phyloP scores from a whole-genome alignment of 2,888 invertebrate genomes.

The Platycheirus albimanus region DNA sequence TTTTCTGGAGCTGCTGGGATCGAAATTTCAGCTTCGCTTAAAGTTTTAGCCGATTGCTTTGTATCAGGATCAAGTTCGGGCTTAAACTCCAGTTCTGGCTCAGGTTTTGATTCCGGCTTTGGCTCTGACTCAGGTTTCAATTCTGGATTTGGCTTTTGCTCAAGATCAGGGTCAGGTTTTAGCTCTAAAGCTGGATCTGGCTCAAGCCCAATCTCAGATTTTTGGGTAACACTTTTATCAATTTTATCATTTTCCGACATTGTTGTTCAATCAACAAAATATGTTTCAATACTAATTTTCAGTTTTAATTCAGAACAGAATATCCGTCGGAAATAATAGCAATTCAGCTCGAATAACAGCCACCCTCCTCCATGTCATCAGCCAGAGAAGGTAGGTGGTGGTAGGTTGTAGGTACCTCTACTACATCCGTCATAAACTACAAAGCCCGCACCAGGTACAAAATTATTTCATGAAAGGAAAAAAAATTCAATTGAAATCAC shows the following conservation, averaged over 20 bases:
- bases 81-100: too few relatives aligned
- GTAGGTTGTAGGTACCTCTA: too few relatives aligned
- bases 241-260: slow-evolving; percentile 29
- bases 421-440: slow-evolving; percentile 36
- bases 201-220: too few relatives aligned
- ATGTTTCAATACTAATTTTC: slow-evolving; percentile 37
- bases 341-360: not conserved
- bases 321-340: slow-evolving; percentile 10
- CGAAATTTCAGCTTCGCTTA: too few relatives aligned
- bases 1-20: too few relatives aligned
- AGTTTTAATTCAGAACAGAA: slow-evolving; percentile 14
- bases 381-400: not conserved
- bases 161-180: too few relatives aligned
- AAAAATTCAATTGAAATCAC: slow-evolving; percentile 5
- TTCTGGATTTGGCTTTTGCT: too few relatives aligned
- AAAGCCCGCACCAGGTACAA: slow-evolving; percentile 26
- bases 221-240: not conserved
- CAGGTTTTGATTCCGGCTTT: too few relatives aligned
- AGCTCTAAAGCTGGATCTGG: not conserved
- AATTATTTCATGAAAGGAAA: slow-evolving; percentile 8
- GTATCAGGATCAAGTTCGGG: too few relatives aligned
- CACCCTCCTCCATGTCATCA: not conserved
- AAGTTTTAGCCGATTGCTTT: too few relatives aligned
- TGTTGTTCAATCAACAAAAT: slow-evolving; percentile 34
- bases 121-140: too few relatives aligned